Evolutionary conservation across 1,140 invertebrate genomes (phyloP), one percentile per base, ranked within the genome.

Genomic region (Sycophaga agraensis): DNA sequence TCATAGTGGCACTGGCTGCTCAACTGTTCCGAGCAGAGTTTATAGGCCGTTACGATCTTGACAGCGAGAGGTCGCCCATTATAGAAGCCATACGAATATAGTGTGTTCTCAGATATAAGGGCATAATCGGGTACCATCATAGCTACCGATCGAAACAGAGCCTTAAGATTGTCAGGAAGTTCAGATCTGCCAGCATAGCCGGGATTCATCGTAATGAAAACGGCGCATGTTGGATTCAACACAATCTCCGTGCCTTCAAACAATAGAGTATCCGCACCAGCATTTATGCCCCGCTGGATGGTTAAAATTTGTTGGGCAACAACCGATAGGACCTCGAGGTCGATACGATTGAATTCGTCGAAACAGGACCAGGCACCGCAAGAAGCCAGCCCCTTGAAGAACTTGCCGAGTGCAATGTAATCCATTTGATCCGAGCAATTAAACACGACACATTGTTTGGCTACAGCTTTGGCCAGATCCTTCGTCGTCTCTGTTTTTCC

Each of bases 91-190:
- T 87, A 94, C 0, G 95, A 96, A 70, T 96, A 97, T 2, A 98
- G 76, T 21, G 91, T 91, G 59, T 96, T 97, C 81, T 98, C 94
- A 0, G 94, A 92, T 73, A 98, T 98, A 9, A 97, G 74, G 8
- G 93, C 92, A 77, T 97, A 97, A 81, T 98, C 94, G 0, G 96
- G 96, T 17, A 97, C 93, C 94, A 97, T 97, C 96, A 98, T 98
- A 9, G 94, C 93, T 9, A 98, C 94, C 0, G 94, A 92, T 65
- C 96, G 85, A 84, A 98, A 97, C 9, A 97, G 77, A 0, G 94
- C 92, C 83, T 96, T 97, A 16, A 97, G 82, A 82, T 97, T 97
- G 77, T 97, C 93, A 0, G 94, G 94, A 19, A 97, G 76, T 74
- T 97, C 93, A 0, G 92, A 94, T 64, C 93, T 83, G 0, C 93